Conservation (phyloP, 30 jellyfish, hydroid and myxozoan genomes). For the Morbakka virulenta region DNA sequence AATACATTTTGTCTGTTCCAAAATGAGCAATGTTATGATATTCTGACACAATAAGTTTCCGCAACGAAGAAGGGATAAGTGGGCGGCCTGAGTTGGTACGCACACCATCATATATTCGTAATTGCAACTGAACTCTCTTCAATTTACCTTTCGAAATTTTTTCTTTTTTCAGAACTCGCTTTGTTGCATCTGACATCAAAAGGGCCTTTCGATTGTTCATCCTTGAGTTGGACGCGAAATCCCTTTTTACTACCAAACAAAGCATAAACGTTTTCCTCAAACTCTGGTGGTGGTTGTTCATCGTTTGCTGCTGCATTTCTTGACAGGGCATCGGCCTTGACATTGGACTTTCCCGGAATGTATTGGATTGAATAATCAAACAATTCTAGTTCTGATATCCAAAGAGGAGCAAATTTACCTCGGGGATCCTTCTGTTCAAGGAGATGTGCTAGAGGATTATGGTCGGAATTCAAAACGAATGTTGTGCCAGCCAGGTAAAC, state of each 20-base stretch:
- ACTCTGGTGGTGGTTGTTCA: background rate
- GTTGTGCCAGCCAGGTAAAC: conserved; percentile 27
- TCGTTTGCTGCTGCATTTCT: conserved; percentile 1
- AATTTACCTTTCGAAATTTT: background rate
- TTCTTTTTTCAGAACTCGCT: background rate
- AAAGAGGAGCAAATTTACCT: background rate
- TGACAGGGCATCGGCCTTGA: conserved; percentile 31
- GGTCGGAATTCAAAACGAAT: conserved; percentile 26
- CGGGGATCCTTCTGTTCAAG: conserved; percentile 15
- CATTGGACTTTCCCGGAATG: conserved; percentile 1
- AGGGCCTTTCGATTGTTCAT: too few relatives aligned
- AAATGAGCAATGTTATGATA: conserved; percentile 23
- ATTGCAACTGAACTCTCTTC: conserved; percentile 12
- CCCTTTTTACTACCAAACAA: too few relatives aligned
- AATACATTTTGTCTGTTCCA: background rate
- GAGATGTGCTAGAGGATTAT: conserved; percentile 21
- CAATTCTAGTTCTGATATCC: conserved; percentile 18
- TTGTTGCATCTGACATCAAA: too few relatives aligned
- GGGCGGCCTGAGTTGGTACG: conserved; percentile 35
- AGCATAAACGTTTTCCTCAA: conserved; percentile 24
- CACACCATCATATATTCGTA: conserved; percentile 14
- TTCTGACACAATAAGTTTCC: background rate
- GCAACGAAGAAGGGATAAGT: conserved; percentile 29
- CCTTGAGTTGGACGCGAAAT: too few relatives aligned
- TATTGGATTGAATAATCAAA: background rate